Evolutionary conservation across 2,888 invertebrate species (phyloP).

Genomic region (Baronia brevicornis): DNA sequence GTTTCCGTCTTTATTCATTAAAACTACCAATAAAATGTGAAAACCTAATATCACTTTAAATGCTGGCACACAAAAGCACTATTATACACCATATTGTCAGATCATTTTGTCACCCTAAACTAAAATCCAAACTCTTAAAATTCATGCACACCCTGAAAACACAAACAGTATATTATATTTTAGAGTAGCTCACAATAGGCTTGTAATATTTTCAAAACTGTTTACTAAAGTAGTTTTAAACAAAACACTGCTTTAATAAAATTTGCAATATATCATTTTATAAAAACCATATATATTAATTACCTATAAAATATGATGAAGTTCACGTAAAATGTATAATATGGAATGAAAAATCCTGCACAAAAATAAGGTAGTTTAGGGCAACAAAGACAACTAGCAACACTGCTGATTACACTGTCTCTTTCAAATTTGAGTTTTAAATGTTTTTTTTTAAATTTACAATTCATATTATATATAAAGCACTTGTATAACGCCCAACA

Average conservation of each 20-base stretch:
- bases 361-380: conserved; percentile 9
- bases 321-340: not conserved
- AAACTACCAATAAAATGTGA: conserved; percentile 21
- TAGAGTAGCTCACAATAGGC: no score
- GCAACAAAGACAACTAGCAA: conserved; percentile 6
- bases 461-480: no score
- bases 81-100: conserved; percentile 24
- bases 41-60: conserved; percentile 52
- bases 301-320: no score
- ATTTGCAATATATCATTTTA: no score
- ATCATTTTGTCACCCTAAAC: conserved; percentile 10
- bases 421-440: no score
- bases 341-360: not conserved
- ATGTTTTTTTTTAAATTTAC: no score
- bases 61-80: conserved; percentile 47
- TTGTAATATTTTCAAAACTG: no score
- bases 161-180: no score
- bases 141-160: not conserved
- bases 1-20: not conserved
- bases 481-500: no score
- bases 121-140: not conserved
- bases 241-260: no score
- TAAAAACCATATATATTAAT: no score
- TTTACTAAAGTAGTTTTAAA: no score
- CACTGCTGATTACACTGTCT: conserved; percentile 8